phyloP scores from a whole-genome alignment of 2,888 invertebrate genomes.

The Lepeophtheirus nordmannii region DNA sequence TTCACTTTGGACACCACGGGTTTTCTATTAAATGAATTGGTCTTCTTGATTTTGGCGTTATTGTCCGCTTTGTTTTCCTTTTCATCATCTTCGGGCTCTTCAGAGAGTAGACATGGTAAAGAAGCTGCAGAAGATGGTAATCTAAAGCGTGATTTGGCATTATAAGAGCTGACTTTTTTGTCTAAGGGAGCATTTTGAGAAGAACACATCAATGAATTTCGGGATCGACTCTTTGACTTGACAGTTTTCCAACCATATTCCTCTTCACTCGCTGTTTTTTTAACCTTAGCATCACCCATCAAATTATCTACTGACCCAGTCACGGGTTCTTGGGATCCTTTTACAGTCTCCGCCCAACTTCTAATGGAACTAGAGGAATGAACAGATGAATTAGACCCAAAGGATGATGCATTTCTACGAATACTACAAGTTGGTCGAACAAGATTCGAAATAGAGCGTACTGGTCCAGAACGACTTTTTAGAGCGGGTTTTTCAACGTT shows the following conservation, averaged over 20 bases:
- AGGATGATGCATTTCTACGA: background rate
- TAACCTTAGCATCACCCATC: constrained; percentile 25
- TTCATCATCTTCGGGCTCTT: constrained; percentile 25
- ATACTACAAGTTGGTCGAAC: background rate
- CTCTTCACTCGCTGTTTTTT: constrained; percentile 30
- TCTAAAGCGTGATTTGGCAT: constrained; percentile 50
- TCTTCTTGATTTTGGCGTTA: background rate
- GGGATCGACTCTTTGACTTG: constrained; percentile 38
- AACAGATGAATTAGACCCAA: constrained; percentile 15
- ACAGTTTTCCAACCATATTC: constrained; percentile 72
- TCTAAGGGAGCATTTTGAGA: constrained; percentile 15
- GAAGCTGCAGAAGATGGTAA: constrained; percentile 69
- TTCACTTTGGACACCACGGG: background rate
- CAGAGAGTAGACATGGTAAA: constrained; percentile 48
- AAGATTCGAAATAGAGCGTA: background rate
- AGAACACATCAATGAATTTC: background rate
- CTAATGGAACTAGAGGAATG: constrained; percentile 27
- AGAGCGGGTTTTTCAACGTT: background rate
- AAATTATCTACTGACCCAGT: constrained; percentile 27
- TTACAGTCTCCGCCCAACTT: constrained; percentile 38
- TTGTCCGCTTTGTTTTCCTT: constrained; percentile 12
- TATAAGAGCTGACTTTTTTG: constrained; percentile 9
- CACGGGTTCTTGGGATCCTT: constrained; percentile 29
- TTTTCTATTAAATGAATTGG: background rate
- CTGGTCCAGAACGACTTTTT: background rate